Evolutionary conservation across 2,113 vertebrate species (phyloP), one percentile per base, ranked within the genome.

Genomic region (Oreochromis tanganicae): DNA sequence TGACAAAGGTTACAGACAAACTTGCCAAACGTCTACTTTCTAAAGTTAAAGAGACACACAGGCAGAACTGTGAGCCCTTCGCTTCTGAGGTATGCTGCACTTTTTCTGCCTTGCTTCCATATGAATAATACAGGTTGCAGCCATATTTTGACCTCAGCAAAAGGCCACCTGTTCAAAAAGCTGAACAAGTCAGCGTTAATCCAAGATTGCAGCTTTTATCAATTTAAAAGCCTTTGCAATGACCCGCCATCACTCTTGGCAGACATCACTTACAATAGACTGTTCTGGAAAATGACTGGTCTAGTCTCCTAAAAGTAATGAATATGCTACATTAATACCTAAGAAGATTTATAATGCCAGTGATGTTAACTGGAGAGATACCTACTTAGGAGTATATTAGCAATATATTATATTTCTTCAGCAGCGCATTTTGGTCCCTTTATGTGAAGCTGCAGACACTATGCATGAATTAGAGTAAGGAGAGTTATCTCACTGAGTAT

Each of bases 401-500:
- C 48, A 2, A 66, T 80, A 57, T 87, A 84, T 78, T 50, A 27
- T 24, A 78, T 82, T 84, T 92, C 87, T 83, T 84, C 36, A 68
- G 13, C 3, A 73, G 56, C 9, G 59, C 38, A 82, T 91, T 89
- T 63, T 83, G 71, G 80, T 57, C 68, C 5, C 78, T 63, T 17
- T 5, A 79, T 8, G 11, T 27, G 43, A 80, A 75, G 81, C 63
- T 81, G 82, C 56, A 80, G 85, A 29, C 66, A 86, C 79, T 91
- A 83, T 80, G 87, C 85, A 87, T 75, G 71, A 85, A 91, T 93
- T 83, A 89, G 36, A 84, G 82, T 50, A 50, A 32, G 16, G 21
- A 82, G 55, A 91, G 48, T 32, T 17, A 66, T 91, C 89, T 93
- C 85, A 84, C 80, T 87, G 79, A 85, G 52, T 82, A 16, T 92